phyloP scores from a whole-genome alignment of 2,888 invertebrate genomes.

The Ethmia dodecea region DNA sequence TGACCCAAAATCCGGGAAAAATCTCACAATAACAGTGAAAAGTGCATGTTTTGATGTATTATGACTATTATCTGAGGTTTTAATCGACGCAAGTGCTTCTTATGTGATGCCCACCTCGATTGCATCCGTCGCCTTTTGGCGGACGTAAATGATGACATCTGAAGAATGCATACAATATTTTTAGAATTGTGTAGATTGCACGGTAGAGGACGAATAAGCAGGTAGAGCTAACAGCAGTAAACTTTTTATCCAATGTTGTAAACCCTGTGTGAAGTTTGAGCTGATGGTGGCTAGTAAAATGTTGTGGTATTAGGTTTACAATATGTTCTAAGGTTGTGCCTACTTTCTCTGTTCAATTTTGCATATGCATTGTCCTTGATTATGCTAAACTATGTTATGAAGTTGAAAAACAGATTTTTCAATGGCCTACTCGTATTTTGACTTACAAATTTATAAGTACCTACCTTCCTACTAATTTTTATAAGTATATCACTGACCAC shows the following conservation, averaged over 20 bases:
- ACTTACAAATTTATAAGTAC: too few relatives aligned
- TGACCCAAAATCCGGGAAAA: slow-evolving; percentile 66
- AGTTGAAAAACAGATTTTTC: too few relatives aligned
- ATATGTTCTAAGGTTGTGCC: slow-evolving; percentile 29
- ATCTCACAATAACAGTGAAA: slow-evolving; percentile 39
- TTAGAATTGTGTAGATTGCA: slow-evolving; percentile 71
- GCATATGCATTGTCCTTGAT: slow-evolving; percentile 40
- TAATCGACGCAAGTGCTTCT: neutral
- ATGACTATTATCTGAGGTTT: neutral
- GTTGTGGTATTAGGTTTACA: too few relatives aligned
- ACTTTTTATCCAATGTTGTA: slow-evolving; percentile 24
- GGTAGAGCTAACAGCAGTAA: slow-evolving; percentile 41
- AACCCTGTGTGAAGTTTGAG: too few relatives aligned
- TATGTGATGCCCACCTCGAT: neutral
- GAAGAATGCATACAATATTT: slow-evolving; percentile 70
- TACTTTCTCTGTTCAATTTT: slow-evolving; percentile 46
- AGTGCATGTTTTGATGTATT: slow-evolving; percentile 30
- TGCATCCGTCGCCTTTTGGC: slow-evolving; percentile 15
- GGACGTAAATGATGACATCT: slow-evolving; percentile 58
- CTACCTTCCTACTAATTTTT: too few relatives aligned
- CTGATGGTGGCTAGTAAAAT: too few relatives aligned
- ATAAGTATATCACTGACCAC: too few relatives aligned
- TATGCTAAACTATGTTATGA: too few relatives aligned
- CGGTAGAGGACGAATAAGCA: slow-evolving; percentile 62
- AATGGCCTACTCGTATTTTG: too few relatives aligned